These are phyloP conservation scores for Palaemon carinicauda DNA, from an alignment of 1,140 invertebrate species.

Conservation along the genomic window DNA sequence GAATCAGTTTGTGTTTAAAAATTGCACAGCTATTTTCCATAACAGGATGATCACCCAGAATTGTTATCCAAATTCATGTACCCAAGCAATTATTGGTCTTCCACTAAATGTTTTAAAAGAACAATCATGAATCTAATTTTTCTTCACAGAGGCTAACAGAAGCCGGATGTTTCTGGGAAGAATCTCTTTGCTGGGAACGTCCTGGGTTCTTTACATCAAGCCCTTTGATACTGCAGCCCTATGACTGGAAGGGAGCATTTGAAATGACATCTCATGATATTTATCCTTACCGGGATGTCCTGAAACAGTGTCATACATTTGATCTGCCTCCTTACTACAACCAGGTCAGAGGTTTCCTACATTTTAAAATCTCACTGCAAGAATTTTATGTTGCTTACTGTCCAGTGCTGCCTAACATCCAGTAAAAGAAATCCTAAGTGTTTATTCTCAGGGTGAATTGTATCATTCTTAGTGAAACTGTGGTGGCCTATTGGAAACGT, in stretches of 20 bases:
- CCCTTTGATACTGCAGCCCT: slow-evolving; percentile 67
- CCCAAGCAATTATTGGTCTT: no score
- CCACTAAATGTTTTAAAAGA: no score
- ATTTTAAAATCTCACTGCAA: no score
- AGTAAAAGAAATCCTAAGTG: no score
- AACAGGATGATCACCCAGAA: no score
- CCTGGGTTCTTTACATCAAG: slow-evolving; percentile 75
- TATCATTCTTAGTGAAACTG: background rate
- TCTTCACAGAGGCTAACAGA: slow-evolving; percentile 70
- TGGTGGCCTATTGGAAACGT: no score
- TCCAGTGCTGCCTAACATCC: no score
- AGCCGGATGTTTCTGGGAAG: slow-evolving; percentile 82
- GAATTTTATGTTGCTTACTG: no score
- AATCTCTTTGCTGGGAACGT: slow-evolving; percentile 85
- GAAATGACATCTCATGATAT: slow-evolving; percentile 73
- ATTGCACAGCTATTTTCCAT: no score
- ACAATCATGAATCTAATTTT: no score
- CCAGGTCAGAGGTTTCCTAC: slow-evolving; percentile 68
- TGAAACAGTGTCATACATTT: slow-evolving; percentile 80
- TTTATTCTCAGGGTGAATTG: background rate
- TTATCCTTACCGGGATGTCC: slow-evolving; percentile 73
- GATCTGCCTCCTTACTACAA: slow-evolving; percentile 80
- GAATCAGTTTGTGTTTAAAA: no score
- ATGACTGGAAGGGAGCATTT: slow-evolving; percentile 85
- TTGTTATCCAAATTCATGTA: no score